Percentiles rank a stretch among this genome's conserved stretches.
These are phyloP conservation scores for Leptopilina myrica DNA, from an alignment of 2,888 invertebrate genomes.

Conservation along the genomic window DNA sequence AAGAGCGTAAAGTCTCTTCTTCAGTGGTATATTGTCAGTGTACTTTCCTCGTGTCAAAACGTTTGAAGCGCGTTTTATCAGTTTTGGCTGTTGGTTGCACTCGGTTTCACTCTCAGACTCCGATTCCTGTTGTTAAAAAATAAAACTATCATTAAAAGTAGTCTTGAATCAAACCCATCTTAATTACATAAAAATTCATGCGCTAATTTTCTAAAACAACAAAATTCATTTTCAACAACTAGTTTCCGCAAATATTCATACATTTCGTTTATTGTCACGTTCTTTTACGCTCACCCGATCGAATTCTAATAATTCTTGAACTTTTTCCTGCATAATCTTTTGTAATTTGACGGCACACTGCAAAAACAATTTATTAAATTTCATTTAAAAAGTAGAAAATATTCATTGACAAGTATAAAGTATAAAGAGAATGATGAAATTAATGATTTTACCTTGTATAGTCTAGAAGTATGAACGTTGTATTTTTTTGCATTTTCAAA, in stretches of 20 bases:
- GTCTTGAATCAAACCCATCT: not conserved
- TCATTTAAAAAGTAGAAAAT: constrained; percentile 14
- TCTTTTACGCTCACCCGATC: constrained; percentile 80
- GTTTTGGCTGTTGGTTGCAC: constrained; percentile 71
- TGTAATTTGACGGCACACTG: constrained; percentile 90
- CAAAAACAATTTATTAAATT: constrained; percentile 54
- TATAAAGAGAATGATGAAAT: not conserved
- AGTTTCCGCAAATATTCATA: not conserved
- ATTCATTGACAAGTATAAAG: not conserved
- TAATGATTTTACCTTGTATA: constrained; percentile 83
- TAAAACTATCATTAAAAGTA: constrained; percentile 10
- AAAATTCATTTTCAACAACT: constrained; percentile 6
- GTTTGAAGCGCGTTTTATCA: constrained; percentile 73
- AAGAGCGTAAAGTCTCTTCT: constrained; percentile 88
- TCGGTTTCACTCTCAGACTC: constrained; percentile 74
- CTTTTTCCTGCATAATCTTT: constrained; percentile 89
- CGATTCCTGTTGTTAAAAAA: constrained; percentile 65
- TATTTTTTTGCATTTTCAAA: constrained; percentile 97
- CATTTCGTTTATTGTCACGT: constrained; percentile 27
- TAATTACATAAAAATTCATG: not conserved
- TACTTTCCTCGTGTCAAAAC: constrained; percentile 76
- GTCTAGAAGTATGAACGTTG: constrained; percentile 87
- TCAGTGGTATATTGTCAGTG: constrained; percentile 82
- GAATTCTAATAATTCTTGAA: constrained; percentile 84
- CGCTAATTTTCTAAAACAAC: no score